Evolutionary conservation across 2,113 vertebrate genomes (phyloP).

Genomic region (Muntiacus reevesi): DNA sequence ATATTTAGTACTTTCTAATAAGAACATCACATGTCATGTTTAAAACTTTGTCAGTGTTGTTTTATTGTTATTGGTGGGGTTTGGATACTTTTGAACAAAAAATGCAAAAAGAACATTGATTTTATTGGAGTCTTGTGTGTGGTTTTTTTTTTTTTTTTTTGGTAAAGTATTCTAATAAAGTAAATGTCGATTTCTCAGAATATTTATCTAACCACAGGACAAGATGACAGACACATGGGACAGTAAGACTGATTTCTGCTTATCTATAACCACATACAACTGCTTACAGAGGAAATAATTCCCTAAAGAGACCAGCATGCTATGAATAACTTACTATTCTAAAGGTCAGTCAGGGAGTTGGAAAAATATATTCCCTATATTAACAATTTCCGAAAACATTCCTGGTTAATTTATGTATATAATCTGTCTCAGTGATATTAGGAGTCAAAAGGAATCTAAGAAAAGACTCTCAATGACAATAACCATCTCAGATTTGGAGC

Average conservation of each 20-base stretch:
- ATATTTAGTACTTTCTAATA: background rate
- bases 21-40: background rate
- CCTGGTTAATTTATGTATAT: background rate
- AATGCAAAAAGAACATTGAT: background rate
- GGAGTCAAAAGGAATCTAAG: background rate
- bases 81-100: background rate
- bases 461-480: background rate
- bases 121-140: background rate
- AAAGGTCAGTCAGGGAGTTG: background rate
- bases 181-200: background rate
- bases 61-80: background rate
- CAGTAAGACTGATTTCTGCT: constrained; percentile 2
- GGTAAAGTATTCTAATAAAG: background rate
- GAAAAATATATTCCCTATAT: background rate
- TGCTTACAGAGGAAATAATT: background rate
- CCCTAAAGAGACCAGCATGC: background rate
- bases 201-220: background rate
- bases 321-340: background rate
- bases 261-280: background rate
- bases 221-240: background rate
- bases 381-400: background rate
- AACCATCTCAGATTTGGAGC: background rate
- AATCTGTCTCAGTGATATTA: background rate
- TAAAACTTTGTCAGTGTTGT: background rate
- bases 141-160: too few relatives aligned